phyloP scores from a whole-genome alignment of 2,113 vertebrate species.

The Megaceryle torquata region DNA sequence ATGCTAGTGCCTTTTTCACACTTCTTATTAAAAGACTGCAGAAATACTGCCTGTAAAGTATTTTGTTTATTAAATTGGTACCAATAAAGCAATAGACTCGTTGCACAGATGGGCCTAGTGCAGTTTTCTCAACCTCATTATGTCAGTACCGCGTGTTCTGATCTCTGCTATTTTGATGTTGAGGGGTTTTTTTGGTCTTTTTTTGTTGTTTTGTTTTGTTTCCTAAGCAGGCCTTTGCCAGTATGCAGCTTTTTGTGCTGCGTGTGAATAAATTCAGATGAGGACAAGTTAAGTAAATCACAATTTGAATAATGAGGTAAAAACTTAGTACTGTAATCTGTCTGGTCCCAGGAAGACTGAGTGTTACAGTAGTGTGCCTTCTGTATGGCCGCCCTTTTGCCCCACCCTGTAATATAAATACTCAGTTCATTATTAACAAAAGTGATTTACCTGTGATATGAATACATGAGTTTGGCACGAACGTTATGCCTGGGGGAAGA shows the following conservation, averaged over 20 bases:
- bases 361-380: background rate
- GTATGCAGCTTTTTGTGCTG: conserved; percentile 46
- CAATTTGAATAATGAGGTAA: background rate
- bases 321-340: background rate
- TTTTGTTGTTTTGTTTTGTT: background rate
- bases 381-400: background rate
- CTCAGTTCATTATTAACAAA: conserved; percentile 18
- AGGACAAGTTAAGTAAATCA: conserved; percentile 34
- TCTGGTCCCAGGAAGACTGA: background rate
- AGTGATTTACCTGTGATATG: background rate
- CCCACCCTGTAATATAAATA: background rate
- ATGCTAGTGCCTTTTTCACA: background rate
- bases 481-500: conserved; percentile 8
- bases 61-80: conserved; percentile 24
- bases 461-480: background rate
- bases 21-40: background rate
- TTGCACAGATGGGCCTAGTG: conserved; percentile 53
- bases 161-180: conserved; percentile 59
- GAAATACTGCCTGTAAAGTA: background rate
- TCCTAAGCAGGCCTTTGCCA: conserved; percentile 23
- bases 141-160: conserved; percentile 64
- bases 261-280: conserved; percentile 9
- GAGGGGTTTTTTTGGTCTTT: background rate
- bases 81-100: background rate
- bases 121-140: conserved; percentile 48